Evolutionary conservation across 2,113 vertebrate genomes (phyloP).

Genomic region (Pachyramphus minor): DNA sequence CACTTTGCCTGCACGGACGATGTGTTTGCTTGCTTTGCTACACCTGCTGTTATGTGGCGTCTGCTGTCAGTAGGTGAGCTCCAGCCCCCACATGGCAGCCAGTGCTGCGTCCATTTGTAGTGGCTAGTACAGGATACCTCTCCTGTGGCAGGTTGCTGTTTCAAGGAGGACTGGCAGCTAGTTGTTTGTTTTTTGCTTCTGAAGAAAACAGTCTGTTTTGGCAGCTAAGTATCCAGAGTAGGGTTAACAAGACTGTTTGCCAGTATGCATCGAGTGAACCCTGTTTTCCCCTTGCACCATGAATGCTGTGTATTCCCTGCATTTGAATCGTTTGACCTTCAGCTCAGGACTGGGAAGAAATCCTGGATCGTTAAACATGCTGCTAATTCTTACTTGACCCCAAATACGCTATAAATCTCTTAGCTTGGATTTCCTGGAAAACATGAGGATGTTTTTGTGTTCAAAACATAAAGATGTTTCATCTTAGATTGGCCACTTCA

Average conservation of each 20-base stretch:
- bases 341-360: neutral
- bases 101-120: accelerated
- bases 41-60: conserved; percentile 87
- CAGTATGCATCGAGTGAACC: neutral
- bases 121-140: accelerated
- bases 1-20: conserved; percentile 89
- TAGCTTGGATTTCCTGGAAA: neutral
- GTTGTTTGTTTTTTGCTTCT: neutral
- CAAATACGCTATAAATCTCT: neutral
- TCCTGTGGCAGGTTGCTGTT: neutral
- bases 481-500: neutral
- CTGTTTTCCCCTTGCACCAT: neutral
- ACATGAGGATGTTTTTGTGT: neutral
- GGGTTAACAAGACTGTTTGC: neutral
- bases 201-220: neutral
- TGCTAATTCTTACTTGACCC: neutral
- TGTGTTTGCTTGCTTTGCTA: conserved; percentile 92
- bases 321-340: neutral
- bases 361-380: neutral
- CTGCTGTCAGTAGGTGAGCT: conserved; percentile 92
- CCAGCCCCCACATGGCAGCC: neutral
- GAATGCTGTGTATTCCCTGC: neutral
- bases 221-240: neutral
- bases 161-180: neutral
- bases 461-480: neutral